These are phyloP conservation scores for Troides oblongomaculatus DNA, from an alignment of 2,888 invertebrate species.

Conservation along the genomic window DNA sequence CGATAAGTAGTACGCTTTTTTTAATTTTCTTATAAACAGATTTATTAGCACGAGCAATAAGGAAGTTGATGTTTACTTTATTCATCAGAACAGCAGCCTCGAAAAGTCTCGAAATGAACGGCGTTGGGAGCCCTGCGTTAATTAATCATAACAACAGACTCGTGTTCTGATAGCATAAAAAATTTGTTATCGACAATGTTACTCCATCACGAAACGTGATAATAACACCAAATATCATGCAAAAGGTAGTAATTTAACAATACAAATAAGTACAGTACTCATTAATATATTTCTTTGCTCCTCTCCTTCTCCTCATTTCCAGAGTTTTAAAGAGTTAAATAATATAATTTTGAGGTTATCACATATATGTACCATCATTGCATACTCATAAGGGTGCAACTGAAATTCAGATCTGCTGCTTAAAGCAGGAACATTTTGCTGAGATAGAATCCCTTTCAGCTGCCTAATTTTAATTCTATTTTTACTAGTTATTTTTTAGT, in stretches of 20 bases:
- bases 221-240: neutral
- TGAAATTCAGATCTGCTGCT: too few relatives aligned
- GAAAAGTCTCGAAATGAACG: slow-evolving; percentile 15
- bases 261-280: too few relatives aligned
- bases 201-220: neutral
- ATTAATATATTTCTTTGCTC: too few relatives aligned
- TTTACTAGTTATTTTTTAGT: too few relatives aligned
- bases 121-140: slow-evolving; percentile 13
- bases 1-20: neutral
- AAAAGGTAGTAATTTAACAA: neutral
- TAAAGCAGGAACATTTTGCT: too few relatives aligned
- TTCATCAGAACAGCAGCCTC: slow-evolving; percentile 17
- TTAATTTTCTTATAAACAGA: slow-evolving; percentile 2
- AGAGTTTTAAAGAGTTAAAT: too few relatives aligned
- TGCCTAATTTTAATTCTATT: too few relatives aligned
- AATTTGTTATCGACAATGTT: neutral
- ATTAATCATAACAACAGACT: slow-evolving; percentile 21
- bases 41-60: slow-evolving; percentile 16
- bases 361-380: too few relatives aligned
- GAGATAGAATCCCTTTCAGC: too few relatives aligned
- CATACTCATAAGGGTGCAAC: too few relatives aligned
- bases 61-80: slow-evolving; percentile 25
- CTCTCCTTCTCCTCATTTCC: too few relatives aligned
- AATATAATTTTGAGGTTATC: too few relatives aligned
- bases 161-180: neutral